Base-by-base conservation (phyloP, 2,888 invertebrate genomes). In the Diaprepes abbreviatus region DNA sequence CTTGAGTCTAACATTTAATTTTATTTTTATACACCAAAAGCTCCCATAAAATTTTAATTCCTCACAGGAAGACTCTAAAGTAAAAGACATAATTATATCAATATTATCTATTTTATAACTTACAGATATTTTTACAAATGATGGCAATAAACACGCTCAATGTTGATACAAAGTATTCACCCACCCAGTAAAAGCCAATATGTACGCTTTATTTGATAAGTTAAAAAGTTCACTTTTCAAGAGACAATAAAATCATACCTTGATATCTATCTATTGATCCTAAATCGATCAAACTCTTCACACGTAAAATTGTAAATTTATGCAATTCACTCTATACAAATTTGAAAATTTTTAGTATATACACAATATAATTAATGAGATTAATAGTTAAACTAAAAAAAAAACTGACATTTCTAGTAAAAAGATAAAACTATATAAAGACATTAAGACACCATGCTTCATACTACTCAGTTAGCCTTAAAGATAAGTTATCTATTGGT, bases 61-160 rank as follows among this genome's bases (percentile, higher is more conserved):
- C n/a, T n/a, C n/a, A n/a, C n/a, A n/a, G n/a, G n/a, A n/a, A n/a
- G n/a, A n/a, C n/a, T n/a, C n/a, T 3, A 45, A 16, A 45, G 4
- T 17, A 45, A 45, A 45, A 21, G 12, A 4, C 21, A 43, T 40
- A 9, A 21, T 24, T 50, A 28, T 50, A 50, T 28, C 28, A 50
- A 50, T 50, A 50, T 48, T 12, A 14, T 50, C 14, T 50, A 50
- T 50, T 50, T 24, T 50, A 28, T 50, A 50, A 28, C 48, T 50
- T 50, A 50, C 9, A 50, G 12, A 28, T 50, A 50, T 24, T 7
- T 50, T 50, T 50, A 50, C 48, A 50, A 50, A 50, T 50, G 21
- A 45, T 24, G 14, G 48, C 48, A 50, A 31, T 50, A 50, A 50
- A 16, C 24, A 28, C 48, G 12, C 48, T 38, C 19, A 14, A 57